A percentile compares a stretch with the other conserved stretches of the same genome.
Conservation (phyloP, 35 echinoderm and acorn worm genomes). For the Lytechinus pictus region DNA sequence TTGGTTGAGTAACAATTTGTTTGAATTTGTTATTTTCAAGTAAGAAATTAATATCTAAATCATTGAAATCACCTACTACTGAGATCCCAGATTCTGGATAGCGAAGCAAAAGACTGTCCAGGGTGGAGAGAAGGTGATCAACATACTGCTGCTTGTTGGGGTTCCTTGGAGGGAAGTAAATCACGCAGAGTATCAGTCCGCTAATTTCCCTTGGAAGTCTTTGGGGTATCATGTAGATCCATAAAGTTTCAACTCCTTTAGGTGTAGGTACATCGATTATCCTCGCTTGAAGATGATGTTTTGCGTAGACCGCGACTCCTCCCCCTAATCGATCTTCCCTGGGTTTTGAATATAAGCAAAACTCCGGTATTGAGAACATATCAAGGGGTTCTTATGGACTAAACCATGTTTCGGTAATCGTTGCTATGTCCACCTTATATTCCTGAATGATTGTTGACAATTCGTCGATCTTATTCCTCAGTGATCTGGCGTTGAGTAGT, state of each 20-base stretch:
- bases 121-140: background rate
- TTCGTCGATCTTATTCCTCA: no score
- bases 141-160: no score
- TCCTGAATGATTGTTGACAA: no score
- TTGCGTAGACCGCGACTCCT: background rate
- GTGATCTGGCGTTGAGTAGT: no score
- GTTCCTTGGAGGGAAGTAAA: no score
- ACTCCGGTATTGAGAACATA: background rate
- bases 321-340: background rate
- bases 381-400: background rate
- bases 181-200: no score
- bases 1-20: constrained; percentile 17
- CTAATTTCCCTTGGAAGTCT: no score
- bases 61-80: background rate
- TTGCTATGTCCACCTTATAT: background rate
- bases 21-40: background rate
- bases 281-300: background rate
- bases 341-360: background rate
- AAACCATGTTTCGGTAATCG: background rate
- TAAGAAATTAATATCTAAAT: background rate
- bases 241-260: no score
- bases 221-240: no score
- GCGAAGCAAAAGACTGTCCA: background rate
- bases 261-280: no score
- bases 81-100: background rate